A percentile compares a stretch with the other conserved stretches of the same genome.
Evolutionary conservation across 2,113 vertebrate species (phyloP).

Genomic region (Gallinago jamesoni): DNA sequence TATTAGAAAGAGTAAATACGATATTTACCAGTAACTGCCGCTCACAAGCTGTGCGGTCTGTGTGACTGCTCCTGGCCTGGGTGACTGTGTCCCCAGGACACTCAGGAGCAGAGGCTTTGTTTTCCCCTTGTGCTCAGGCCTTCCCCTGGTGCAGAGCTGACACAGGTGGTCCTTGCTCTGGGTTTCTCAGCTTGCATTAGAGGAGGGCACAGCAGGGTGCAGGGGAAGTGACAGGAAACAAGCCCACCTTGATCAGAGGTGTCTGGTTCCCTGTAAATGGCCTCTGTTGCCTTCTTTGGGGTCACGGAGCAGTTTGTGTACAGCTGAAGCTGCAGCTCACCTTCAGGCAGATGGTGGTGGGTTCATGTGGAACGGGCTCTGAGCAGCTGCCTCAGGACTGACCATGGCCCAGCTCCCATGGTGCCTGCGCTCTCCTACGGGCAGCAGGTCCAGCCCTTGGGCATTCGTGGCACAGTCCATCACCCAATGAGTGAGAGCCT

Average conservation of each 20-base stretch:
- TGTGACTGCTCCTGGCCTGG: background rate
- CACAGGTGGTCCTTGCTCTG: fast-evolving
- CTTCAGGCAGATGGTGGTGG: background rate
- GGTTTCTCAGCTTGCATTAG: background rate
- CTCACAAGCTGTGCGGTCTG: background rate
- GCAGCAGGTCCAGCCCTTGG: background rate
- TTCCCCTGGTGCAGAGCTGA: background rate
- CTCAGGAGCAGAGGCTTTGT: background rate
- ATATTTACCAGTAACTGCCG: background rate
- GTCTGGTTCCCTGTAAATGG: background rate
- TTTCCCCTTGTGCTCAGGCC: background rate
- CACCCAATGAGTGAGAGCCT: background rate
- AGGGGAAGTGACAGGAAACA: background rate
- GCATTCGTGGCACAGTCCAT: background rate
- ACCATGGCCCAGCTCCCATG: fast-evolving
- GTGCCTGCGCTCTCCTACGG: fast-evolving
- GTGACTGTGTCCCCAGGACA: background rate
- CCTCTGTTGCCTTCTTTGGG: background rate
- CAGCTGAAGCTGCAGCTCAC: background rate
- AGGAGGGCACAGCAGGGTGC: background rate
- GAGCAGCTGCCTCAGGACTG: background rate
- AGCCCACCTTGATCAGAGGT: background rate
- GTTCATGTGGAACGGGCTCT: fast-evolving
- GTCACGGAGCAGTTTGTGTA: fast-evolving
- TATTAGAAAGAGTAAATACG: background rate